phyloP scores from a whole-genome alignment of 2,113 vertebrate genomes.

The Rhodinocichla rosea region DNA sequence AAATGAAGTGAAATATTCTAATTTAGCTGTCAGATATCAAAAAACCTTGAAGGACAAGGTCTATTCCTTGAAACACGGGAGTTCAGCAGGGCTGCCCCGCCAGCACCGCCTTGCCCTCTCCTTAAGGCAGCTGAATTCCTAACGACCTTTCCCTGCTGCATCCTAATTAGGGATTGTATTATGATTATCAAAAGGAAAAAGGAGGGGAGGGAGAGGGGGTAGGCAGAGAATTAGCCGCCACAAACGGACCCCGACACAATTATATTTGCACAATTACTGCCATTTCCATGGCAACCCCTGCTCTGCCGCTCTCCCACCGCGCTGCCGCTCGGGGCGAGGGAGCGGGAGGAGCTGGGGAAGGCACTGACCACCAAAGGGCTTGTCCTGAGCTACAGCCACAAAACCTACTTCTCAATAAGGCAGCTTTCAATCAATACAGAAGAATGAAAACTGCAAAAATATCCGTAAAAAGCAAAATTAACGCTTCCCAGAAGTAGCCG shows the following conservation, averaged over 20 bases:
- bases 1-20: background rate
- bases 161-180: constrained; percentile 50
- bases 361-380: background rate
- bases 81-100: background rate
- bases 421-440: background rate
- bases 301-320: background rate
- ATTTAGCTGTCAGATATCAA: background rate
- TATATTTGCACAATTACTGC: constrained; percentile 46
- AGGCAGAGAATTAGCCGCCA: constrained; percentile 30
- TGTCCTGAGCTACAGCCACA: background rate
- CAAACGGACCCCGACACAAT: constrained; percentile 38
- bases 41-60: background rate
- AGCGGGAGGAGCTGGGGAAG: background rate
- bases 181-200: constrained; percentile 29
- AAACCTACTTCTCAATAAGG: background rate
- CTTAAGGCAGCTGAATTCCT: background rate
- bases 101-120: background rate
- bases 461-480: background rate
- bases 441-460: background rate
- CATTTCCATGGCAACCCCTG: constrained; percentile 37
- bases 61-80: background rate
- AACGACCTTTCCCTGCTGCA: constrained; percentile 1
- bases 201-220: background rate
- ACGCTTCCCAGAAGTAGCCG: background rate
- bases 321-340: background rate